Evolutionary conservation across 1,140 invertebrate species (phyloP).

Genomic region (Lycorma delicatula): DNA sequence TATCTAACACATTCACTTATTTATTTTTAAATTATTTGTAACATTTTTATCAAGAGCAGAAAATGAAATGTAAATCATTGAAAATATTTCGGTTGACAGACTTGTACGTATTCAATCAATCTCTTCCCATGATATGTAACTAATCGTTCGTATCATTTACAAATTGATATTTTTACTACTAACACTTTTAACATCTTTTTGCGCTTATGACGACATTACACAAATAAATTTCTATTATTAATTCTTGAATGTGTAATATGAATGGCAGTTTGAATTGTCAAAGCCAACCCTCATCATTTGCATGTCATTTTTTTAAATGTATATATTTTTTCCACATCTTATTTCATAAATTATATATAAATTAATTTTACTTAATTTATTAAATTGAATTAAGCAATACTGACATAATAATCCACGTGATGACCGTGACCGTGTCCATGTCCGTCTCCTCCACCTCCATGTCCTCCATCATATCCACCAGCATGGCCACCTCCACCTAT

Average conservation of each 20-base stretch:
- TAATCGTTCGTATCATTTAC: too few relatives aligned
- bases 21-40: too few relatives aligned
- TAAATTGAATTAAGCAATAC: background rate
- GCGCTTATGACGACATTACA: too few relatives aligned
- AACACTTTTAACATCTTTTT: too few relatives aligned
- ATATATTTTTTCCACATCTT: background rate
- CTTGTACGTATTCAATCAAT: too few relatives aligned
- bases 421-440: constrained; percentile 12
- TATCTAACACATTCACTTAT: too few relatives aligned
- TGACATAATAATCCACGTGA: constrained; percentile 22
- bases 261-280: background rate
- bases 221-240: background rate
- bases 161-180: too few relatives aligned
- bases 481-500: constrained; percentile 24
- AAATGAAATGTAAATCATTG: too few relatives aligned
- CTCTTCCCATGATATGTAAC: too few relatives aligned
- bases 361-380: background rate
- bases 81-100: too few relatives aligned
- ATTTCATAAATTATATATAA: background rate
- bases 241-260: background rate
- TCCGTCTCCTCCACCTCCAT: constrained; percentile 6
- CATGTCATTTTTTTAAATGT: background rate
- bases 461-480: constrained; percentile 11
- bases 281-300: background rate
- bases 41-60: too few relatives aligned